These are phyloP conservation scores for Rostratula benghalensis DNA, from an alignment of 2,113 vertebrate species.

Conservation along the genomic window DNA sequence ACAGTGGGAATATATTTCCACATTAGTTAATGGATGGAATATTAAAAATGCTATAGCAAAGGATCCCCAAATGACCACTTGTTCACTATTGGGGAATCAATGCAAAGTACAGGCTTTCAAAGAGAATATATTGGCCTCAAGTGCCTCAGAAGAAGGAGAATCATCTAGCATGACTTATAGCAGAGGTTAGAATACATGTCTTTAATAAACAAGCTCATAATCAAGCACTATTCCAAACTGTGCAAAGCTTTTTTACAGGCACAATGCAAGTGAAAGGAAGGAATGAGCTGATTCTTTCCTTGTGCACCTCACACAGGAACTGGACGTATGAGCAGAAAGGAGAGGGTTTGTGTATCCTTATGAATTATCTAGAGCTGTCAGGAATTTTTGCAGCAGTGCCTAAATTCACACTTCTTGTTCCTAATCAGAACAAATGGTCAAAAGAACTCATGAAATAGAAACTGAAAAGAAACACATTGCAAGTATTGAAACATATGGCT, in stretches of 20 bases:
- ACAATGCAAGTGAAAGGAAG: neutral
- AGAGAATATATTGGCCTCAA: neutral
- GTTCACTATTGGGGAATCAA: neutral
- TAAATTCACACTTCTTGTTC: neutral
- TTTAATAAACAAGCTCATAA: neutral
- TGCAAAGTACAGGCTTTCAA: neutral
- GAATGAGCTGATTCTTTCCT: neutral
- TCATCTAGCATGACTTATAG: neutral
- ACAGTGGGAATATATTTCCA: neutral
- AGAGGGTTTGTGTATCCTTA: neutral
- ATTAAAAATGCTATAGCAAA: neutral
- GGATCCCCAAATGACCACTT: neutral
- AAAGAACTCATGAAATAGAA: neutral
- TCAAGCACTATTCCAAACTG: neutral
- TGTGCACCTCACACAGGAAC: neutral
- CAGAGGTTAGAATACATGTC: neutral
- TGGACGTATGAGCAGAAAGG: neutral
- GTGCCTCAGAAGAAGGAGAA: neutral
- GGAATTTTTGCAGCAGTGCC: neutral
- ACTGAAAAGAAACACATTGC: neutral
- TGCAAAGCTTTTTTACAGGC: neutral
- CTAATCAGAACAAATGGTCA: neutral
- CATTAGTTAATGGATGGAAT: neutral
- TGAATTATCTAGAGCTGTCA: neutral
- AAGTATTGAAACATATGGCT: conserved; percentile 9